Conservation (phyloP, 2,797 vertebrate species). For the Chaunax sp. region DNA sequence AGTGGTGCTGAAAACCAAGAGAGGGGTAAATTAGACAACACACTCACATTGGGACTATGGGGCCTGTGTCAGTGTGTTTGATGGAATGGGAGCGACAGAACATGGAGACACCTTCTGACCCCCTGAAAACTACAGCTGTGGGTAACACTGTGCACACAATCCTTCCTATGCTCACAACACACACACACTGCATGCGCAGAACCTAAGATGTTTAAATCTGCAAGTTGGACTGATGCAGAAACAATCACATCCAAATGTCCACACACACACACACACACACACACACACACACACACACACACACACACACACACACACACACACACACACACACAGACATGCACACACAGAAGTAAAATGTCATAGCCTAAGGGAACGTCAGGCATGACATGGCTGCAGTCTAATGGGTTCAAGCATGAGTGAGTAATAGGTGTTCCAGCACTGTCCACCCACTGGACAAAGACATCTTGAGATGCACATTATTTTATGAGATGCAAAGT, state of each 20-base stretch:
- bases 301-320: conserved; percentile 14
- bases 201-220: conserved; percentile 45
- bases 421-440: conserved; percentile 78
- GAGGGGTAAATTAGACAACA: conserved; percentile 47
- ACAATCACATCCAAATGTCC: conserved; percentile 47
- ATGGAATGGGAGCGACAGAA: conserved; percentile 74
- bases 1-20: conserved; percentile 37
- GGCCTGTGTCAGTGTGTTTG: conserved; percentile 66
- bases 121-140: conserved; percentile 73
- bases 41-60: conserved; percentile 40
- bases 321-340: conserved; percentile 12
- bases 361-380: conserved; percentile 49
- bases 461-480: conserved; percentile 71
- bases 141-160: conserved; percentile 42
- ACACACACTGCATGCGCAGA: conserved; percentile 16
- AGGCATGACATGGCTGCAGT: conserved; percentile 69
- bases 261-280: conserved; percentile 1
- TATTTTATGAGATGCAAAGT: conserved; percentile 70
- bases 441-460: conserved; percentile 72
- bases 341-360: conserved; percentile 14
- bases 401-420: conserved; percentile 68
- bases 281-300: conserved; percentile 1
- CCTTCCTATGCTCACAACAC: background rate
- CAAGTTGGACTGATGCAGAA: conserved; percentile 40
- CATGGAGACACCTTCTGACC: conserved; percentile 65